phyloP scores from a whole-genome alignment of 1,140 invertebrate genomes.

The Bombus turneri region DNA sequence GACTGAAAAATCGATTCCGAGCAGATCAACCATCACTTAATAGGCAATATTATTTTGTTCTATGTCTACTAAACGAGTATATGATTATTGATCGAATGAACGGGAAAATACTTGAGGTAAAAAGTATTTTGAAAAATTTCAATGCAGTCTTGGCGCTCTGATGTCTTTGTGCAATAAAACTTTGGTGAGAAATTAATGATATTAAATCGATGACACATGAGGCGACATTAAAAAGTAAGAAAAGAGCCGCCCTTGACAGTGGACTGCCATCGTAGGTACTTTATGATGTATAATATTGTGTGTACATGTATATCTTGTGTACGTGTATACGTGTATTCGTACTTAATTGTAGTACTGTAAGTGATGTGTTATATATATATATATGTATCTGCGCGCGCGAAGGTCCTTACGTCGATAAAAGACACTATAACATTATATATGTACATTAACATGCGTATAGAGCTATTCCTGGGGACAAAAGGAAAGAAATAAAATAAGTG shows the following conservation, averaged over 20 bases:
- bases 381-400: conserved; percentile 70
- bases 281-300: conserved; percentile 19
- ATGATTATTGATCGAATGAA: background rate
- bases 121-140: conserved; percentile 34
- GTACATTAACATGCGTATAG: conserved; percentile 81
- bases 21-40: background rate
- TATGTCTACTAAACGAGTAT: background rate
- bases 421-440: conserved; percentile 80
- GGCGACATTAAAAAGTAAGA: conserved; percentile 40
- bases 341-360: conserved; percentile 25
- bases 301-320: conserved; percentile 9
- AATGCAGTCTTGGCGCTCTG: conserved; percentile 32
- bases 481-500: conserved; percentile 26
- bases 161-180: conserved; percentile 64
- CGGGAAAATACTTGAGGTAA: conserved; percentile 17
- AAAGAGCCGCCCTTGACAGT: conserved; percentile 62
- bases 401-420: conserved; percentile 79
- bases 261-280: conserved; percentile 61
- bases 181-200: conserved; percentile 47
- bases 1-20: background rate
- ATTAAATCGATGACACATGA: conserved; percentile 29
- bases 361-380: conserved; percentile 35
- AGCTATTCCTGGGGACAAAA: conserved; percentile 70
- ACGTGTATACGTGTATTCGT: background rate
- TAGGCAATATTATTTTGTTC: background rate